Base-by-base conservation (phyloP, 1,140 invertebrate genomes). In the Rhagoletis pomonella region DNA sequence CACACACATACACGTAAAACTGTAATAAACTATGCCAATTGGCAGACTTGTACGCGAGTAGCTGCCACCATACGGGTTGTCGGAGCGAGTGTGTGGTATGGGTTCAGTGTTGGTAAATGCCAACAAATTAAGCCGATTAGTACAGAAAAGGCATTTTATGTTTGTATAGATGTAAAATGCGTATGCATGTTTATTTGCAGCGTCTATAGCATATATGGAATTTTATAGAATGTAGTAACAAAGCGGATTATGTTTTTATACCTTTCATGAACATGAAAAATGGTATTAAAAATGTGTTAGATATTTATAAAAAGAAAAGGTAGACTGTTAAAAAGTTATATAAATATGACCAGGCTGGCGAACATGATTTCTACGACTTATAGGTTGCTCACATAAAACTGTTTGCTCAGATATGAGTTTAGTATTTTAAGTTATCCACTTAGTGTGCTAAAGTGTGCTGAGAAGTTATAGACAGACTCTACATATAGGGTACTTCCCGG, bases 81-180 rank as follows among this genome's bases (percentile, higher is more conserved):
- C n/a, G 14, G 47, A 7, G 50, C 4, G 14, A 69, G 10, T 7
- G 60, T 47, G 17, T 10, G 44, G 6, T 12, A 7, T 29, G 44
- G 9, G 9, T 19, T 7, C 47, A 3, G 6, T 19, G 14, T 47
- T 81, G 73, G 9, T 58, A 81, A 81, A 81, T 55, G 47, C 47
- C 73, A 81, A 81, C 73, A 81, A 81, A 81, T 81, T 81, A 81
- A 81, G 73, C 47, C 47, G 73, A 14, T 81, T 81, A 81, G 44
- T 81, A n/a, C n/a, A 29, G 73, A 81, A 81, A 62, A 29, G 44
- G 44, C 73, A 44, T 12, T 19, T n/a, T 14, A 6, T 17, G 3
- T 0, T 19, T 17, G 1, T 58, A 55, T 2, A 29, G 17, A 55
- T 55, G 14, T 81, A 47, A 19, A 4, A 14, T 12, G 19, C 17